Evolutionary conservation across 2,797 vertebrate species (phyloP), one percentile per base, ranked within the genome.

Genomic region (Scomberomorus guttatus): DNA sequence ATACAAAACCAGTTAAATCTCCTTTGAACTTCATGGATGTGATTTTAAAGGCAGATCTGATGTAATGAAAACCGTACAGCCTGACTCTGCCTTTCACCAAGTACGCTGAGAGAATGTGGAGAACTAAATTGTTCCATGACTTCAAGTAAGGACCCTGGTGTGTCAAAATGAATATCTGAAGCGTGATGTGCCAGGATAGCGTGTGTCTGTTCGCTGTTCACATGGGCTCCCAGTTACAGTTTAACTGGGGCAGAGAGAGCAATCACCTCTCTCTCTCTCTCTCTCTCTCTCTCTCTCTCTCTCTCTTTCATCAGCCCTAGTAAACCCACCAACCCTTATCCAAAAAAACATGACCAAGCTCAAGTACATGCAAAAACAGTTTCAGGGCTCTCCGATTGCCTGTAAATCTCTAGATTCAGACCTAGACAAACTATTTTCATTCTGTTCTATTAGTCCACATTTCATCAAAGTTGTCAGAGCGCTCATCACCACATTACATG

Each of bases 171-270:
- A 84, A 80, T 71, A 76, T 79, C 55, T 72, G 69, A 80, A 71
- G 59, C 72, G 2, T 79, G 67, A 81, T 66, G 69, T 78, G 72
- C 50, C 57, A 3, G 51, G 60, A 44, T n/a, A 62, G 32, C 24
- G 39, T 79, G 62, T 29, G 60, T 61, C 34, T 64, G 70, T 58
- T 69, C 18, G 0, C 60, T 42, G 29, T 32, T 73, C 59, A 58
- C 63, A 46, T 71, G 59, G 39, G 76, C 81, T 68, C 73, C 70
- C 29, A 37, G 70, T 59, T 66, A 63, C 18, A 2, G 46, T 82
- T 87, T 89, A 75, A 90, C 80, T 78, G 75, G 74, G 60, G 58
- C 77, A 76, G 72, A 81, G 74, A 78, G 87, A 77, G 73, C 27
- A 17, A 17, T 82, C 57, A 60, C 76, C 42, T 80, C n/a, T n/a